Percentiles rank a stretch among this genome's conserved stretches.
Conservation (phyloP, 2,113 vertebrate species). For the Mus spicilegus region DNA sequence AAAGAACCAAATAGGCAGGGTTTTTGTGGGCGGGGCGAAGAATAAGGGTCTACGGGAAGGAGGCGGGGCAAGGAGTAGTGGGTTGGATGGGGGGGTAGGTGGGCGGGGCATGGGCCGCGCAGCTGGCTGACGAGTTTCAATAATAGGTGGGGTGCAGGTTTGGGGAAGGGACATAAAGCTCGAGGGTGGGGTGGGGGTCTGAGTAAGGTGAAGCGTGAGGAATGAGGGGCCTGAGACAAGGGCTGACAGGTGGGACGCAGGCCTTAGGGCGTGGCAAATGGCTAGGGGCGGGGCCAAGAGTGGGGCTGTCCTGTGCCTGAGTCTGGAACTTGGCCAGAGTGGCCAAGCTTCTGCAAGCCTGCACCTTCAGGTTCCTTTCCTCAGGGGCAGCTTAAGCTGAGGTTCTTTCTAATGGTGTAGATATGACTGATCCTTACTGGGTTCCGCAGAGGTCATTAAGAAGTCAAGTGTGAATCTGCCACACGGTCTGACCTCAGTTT, state of each 20-base stretch:
- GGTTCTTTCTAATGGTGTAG: not conserved
- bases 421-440: not conserved
- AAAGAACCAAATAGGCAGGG: not conserved
- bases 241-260: not conserved
- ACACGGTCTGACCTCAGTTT: not conserved
- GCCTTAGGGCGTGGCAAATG: not conserved
- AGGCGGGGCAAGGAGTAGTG: not conserved
- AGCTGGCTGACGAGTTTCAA: not conserved
- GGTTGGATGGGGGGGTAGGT: not conserved
- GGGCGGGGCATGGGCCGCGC: not conserved
- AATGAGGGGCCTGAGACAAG: not conserved
- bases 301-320: not conserved
- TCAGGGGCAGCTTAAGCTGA: not conserved
- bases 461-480: not conserved
- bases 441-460: not conserved
- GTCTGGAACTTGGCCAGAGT: not conserved
- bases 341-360: too few relatives aligned
- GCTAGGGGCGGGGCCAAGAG: not conserved
- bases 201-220: not conserved
- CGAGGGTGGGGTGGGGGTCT: not conserved
- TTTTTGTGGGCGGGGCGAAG: not conserved
- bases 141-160: not conserved
- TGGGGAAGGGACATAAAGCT: not conserved
- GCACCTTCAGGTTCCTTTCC: not conserved
- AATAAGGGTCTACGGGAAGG: too few relatives aligned